Conservation (phyloP, 2,888 invertebrate species). For the Marasmarcha lunaedactyla region DNA sequence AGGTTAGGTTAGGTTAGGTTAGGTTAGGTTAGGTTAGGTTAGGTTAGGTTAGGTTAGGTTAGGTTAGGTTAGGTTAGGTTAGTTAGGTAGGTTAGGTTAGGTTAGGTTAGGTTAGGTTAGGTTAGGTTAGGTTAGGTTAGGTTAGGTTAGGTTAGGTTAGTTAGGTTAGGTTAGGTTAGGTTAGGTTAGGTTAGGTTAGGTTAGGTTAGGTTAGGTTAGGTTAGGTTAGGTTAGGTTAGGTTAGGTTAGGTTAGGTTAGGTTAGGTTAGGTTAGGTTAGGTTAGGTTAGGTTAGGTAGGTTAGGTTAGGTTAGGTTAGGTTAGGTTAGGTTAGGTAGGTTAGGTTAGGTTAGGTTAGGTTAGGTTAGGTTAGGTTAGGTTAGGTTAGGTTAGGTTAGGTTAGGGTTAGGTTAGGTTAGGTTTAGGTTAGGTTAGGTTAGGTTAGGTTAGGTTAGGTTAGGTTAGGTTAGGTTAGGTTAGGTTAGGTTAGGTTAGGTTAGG, state of each 20-base stretch:
- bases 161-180: conserved; percentile 7
- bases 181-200: conserved; percentile 6
- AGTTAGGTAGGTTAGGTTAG: conserved; percentile 6
- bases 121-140: conserved; percentile 6
- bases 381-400: conserved; percentile 11
- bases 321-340: conserved; percentile 13
- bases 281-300: conserved; percentile 3
- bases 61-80: conserved; percentile 17
- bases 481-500: conserved; percentile 15
- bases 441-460: conserved; percentile 15
- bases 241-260: conserved; percentile 5
- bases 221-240: conserved; percentile 6
- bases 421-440: conserved; percentile 14
- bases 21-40: conserved; percentile 19
- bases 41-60: conserved; percentile 18
- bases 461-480: conserved; percentile 15
- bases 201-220: conserved; percentile 6
- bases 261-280: conserved; percentile 5
- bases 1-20: conserved; percentile 17
- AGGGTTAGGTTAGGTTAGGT: conserved; percentile 8
- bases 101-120: conserved; percentile 7
- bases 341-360: conserved; percentile 13
- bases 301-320: conserved; percentile 11
- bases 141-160: conserved; percentile 7
- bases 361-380: conserved; percentile 5